Percentiles rank a stretch among this genome's conserved stretches.
These are phyloP conservation scores for Rhinichthys klamathensis DNA, from an alignment of 2,113 vertebrate genomes.

Conservation along the genomic window DNA sequence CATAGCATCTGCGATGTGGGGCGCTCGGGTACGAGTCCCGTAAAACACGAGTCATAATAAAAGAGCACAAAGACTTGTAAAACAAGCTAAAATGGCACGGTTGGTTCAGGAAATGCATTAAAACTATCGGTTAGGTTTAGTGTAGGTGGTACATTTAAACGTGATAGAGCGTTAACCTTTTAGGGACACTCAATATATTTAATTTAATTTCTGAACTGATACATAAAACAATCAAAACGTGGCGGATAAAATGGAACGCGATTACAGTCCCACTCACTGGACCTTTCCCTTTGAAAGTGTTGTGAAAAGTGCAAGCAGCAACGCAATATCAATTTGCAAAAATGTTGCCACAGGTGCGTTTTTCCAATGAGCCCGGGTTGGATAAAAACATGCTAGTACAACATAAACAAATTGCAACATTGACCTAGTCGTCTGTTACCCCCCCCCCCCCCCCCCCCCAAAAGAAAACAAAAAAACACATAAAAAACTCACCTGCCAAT, in stretches of 20 bases:
- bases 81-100: neutral
- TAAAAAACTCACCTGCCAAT: conserved; percentile 80
- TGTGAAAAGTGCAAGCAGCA: neutral
- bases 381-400: conserved; percentile 17
- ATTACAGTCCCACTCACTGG: neutral
- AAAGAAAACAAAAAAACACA: neutral
- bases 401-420: conserved; percentile 30
- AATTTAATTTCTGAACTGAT: neutral
- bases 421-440: conserved; percentile 19
- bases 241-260: neutral
- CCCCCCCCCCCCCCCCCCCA: neutral
- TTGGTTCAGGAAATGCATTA: neutral
- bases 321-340: neutral
- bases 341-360: neutral
- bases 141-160: neutral
- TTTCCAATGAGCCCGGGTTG: neutral
- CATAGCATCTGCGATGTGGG: neutral
- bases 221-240: neutral
- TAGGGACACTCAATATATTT: neutral
- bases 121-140: neutral
- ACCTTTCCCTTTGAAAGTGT: neutral
- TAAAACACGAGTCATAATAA: neutral
- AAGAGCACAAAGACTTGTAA: neutral
- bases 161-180: neutral
- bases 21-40: neutral